These are phyloP conservation scores for Solenopsis invicta DNA, from an alignment of 1,140 invertebrate species.

Conservation along the genomic window DNA sequence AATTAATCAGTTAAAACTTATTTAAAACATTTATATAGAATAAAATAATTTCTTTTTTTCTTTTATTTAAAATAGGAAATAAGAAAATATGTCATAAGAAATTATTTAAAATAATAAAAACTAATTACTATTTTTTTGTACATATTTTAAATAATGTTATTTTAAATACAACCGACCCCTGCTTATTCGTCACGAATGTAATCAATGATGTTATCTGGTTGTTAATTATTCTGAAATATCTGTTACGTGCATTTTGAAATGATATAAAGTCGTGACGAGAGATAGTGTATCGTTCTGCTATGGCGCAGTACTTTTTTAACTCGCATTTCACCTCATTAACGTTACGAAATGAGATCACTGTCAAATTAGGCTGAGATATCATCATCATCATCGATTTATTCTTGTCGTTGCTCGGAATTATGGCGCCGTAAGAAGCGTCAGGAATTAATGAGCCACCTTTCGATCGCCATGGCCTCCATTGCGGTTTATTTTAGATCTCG, in stretches of 20 bases:
- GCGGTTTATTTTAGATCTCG: slow-evolving; percentile 68
- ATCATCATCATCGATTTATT: slow-evolving; percentile 56
- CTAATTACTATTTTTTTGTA: no score
- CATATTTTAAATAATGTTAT: no score
- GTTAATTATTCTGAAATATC: background rate
- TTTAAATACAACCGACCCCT: no score
- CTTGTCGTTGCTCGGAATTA: slow-evolving; percentile 59
- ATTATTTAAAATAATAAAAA: no score
- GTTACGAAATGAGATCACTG: slow-evolving; percentile 24
- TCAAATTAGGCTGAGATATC: background rate
- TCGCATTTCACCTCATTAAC: background rate
- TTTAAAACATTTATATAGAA: no score
- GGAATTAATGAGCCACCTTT: slow-evolving; percentile 63
- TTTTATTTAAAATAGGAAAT: no score
- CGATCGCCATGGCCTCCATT: slow-evolving; percentile 61
- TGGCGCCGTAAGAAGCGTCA: slow-evolving; percentile 29
- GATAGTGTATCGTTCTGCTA: background rate
- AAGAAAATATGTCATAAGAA: no score
- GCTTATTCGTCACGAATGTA: background rate
- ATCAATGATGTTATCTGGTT: background rate
- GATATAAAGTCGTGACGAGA: background rate
- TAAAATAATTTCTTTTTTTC: no score
- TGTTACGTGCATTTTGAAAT: background rate
- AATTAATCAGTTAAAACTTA: no score
- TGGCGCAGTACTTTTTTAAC: background rate